Percentiles rank a stretch among this genome's conserved stretches.
phyloP scores from a whole-genome alignment of 2,888 invertebrate species.

The Prosopocoilus inquinatus region DNA sequence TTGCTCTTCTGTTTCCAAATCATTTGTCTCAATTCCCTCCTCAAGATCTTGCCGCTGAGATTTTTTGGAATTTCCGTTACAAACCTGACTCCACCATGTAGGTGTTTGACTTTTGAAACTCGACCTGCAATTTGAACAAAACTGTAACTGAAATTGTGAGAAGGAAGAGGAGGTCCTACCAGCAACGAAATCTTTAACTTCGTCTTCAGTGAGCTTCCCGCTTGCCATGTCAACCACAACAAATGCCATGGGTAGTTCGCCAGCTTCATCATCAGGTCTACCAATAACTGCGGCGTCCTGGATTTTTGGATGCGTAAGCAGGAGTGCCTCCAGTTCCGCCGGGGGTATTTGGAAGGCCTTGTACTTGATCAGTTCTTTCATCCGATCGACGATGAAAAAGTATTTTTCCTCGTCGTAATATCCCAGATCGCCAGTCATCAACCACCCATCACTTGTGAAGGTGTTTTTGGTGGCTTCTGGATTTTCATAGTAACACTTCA shows the following conservation, averaged over 20 bases:
- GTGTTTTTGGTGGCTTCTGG: constrained; percentile 59
- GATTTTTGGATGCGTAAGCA: constrained; percentile 69
- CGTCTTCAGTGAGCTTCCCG: constrained; percentile 50
- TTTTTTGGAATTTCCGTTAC: constrained; percentile 53
- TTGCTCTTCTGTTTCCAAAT: too few relatives aligned
- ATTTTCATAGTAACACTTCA: constrained; percentile 68
- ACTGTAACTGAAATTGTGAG: too few relatives aligned
- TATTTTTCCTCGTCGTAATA: constrained; percentile 75
- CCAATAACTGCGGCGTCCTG: constrained; percentile 82
- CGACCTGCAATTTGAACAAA: not conserved
- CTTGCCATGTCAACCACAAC: constrained; percentile 64
- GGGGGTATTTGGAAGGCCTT: constrained; percentile 84
- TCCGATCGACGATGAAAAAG: constrained; percentile 79
- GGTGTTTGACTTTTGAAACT: constrained; percentile 68
- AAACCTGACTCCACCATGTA: constrained; percentile 64
- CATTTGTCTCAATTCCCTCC: constrained; percentile 40
- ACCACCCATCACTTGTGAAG: constrained; percentile 73
- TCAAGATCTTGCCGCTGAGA: constrained; percentile 52
- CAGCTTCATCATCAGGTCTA: constrained; percentile 66
- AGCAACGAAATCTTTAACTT: constrained; percentile 50
- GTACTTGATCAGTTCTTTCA: constrained; percentile 89
- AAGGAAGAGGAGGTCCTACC: constrained; percentile 22
- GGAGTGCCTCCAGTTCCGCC: constrained; percentile 78
- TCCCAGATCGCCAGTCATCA: constrained; percentile 79
- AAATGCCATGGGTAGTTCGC: constrained; percentile 76